Evolutionary conservation across 2,888 invertebrate genomes (phyloP).

Genomic region (Sinotaia quadrata): DNA sequence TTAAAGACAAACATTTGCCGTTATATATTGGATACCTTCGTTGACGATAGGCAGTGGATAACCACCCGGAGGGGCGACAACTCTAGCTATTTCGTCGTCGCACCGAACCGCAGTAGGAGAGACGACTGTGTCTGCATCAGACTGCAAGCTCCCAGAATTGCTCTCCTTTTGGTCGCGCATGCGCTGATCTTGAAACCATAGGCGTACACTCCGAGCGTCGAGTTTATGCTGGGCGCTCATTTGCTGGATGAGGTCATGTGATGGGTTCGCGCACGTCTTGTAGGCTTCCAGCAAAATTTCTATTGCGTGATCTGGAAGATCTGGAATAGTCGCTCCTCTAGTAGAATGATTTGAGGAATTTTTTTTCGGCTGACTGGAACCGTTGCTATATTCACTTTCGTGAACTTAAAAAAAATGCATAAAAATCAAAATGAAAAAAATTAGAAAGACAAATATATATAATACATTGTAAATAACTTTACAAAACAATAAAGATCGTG

Average conservation of each 20-base stretch:
- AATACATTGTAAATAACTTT: too few species aligned
- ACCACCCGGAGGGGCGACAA: conserved; percentile 33
- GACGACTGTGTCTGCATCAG: not conserved
- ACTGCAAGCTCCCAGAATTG: not conserved
- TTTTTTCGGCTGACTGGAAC: too few species aligned
- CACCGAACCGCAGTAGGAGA: not conserved
- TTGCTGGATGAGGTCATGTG: conserved; percentile 27
- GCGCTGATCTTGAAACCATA: conserved; percentile 35
- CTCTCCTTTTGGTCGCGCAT: conserved; percentile 12
- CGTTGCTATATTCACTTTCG: too few species aligned
- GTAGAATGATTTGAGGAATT: too few species aligned
- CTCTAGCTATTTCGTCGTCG: conserved; percentile 17
- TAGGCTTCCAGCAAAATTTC: conserved; percentile 17
- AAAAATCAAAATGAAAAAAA: too few species aligned
- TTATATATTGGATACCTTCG: conserved; percentile 37
- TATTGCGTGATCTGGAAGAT: conserved; percentile 25
- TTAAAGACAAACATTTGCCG: too few species aligned
- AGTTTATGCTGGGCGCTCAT: conserved; percentile 29
- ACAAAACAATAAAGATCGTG: too few species aligned
- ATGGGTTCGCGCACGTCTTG: conserved; percentile 30
- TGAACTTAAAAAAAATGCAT: too few species aligned
- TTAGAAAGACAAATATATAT: too few species aligned
- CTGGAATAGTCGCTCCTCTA: too few species aligned
- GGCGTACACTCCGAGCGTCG: conserved; percentile 24
- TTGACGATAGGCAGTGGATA: conserved; percentile 43